Base-by-base conservation (phyloP, 2,113 vertebrate genomes). In the Hyla sarda region DNA sequence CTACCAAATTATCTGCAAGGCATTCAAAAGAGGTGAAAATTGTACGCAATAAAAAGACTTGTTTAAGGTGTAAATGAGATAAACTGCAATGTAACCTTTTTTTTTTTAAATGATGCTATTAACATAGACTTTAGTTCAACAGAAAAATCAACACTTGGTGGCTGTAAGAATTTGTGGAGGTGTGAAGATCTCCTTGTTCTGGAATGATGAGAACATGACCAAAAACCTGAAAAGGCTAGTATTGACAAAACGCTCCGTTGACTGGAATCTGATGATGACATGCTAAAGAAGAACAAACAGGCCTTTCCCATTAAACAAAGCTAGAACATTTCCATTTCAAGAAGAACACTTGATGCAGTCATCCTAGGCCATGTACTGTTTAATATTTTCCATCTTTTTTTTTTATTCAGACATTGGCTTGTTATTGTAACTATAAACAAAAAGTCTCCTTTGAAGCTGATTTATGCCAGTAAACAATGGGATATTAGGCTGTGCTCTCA, bases 291-390 rank as follows among this genome's bases (percentile, higher is more conserved):
- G 74, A 76, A 76, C 74, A 52, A 19, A 23, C 73, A 75, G 73
- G 25, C 74, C n/a, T 76, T 52, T 17, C 45, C 48, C 48, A 52
- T 54, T 41, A 83, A 52, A 37, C 30, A 73, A 34, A 83, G 30
- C 47, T 73, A 58, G 28, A 76, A 71, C 54, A 84, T 84, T 84
- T 84, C 71, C 72, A 85, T 84, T 76, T 84, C 82, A 83, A 83
- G 82, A 54, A 47, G 25, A 32, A 83, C 32, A n/a, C 37, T 77
- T 50, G 4, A 48, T 30, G 45, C 60, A 77, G 83, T 77, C 83
- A 65, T 75, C 48, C 58, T 77, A 67, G 58, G 83, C 73, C 73
- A 85, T 65, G 58, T 3, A n/a, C 58, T 67, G 83, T 65, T 62
- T 76, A 47, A 85, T 56, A 50, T 10, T 85, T 77, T 65, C 72